Base-by-base conservation (phyloP, 2,113 vertebrate genomes). In the Tapirus terrestris region DNA sequence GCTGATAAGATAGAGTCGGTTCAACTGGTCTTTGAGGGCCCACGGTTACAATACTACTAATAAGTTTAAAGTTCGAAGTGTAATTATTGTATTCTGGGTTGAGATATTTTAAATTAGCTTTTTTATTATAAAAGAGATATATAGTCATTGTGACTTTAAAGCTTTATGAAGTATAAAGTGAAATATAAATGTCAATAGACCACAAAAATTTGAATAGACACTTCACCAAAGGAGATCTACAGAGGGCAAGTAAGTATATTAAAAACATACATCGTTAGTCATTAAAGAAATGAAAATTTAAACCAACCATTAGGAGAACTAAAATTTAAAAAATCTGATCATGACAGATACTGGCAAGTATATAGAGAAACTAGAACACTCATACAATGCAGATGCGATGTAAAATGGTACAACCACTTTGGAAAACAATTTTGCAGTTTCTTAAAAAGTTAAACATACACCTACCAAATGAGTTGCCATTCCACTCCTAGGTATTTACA, bases 61-160 rank as follows among this genome's bases (percentile, higher is more conserved):
- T 91, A 91, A 63, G 53, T 84, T 95, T 91, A 39, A 91, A 88
- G n/a, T 76, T 80, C 51, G 73, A 67, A 83, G 48, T 79, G 9
- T 63, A 89, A 29, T 65, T 89, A 86, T 60, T 75, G 29, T 82
- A 36, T 10, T 94, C 68, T 67, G 39, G 73, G 25, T 48, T 56
- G 20, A 93, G n/a, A 58, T 65, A 17, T 45, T 96, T 92, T 79
- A 45, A 79, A 51, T 58, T 56, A 2, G 2, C 39, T 48, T n/a
- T 80, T 91, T 93, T 84, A 79, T 89, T 96, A 43, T 56, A 75
- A 97, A 83, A 86, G 43, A 93, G 29, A 79, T 21, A 31, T 5
- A 73, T 14, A 23, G 9, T 58, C 16, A 16, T n/a, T 33, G 2
- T 86, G 83, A 33, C 33, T 61, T 51, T 84, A 68, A 73, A 87